A percentile compares a stretch with the other conserved stretches of the same genome.
Evolutionary conservation across 2,888 invertebrate species (phyloP).

Genomic region (Lepidocyrtinus sp.): DNA sequence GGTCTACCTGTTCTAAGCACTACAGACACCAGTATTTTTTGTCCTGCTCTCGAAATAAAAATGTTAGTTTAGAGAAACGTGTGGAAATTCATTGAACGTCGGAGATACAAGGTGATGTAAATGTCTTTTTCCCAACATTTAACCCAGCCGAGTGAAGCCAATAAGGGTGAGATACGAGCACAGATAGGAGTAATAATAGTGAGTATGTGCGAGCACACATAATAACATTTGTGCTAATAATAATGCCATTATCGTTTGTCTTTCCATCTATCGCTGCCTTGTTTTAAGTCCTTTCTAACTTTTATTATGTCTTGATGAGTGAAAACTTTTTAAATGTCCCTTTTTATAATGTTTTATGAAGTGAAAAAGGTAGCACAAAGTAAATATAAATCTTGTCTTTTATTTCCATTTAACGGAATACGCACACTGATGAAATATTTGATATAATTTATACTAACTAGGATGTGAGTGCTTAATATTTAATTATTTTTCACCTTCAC

Average conservation of each 20-base stretch:
- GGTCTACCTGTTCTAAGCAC: background rate
- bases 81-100: slow-evolving; percentile 1
- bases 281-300: slow-evolving; percentile 9
- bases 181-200: slow-evolving; percentile 42
- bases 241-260: slow-evolving; percentile 61
- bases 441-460: too few species aligned
- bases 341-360: background rate
- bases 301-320: slow-evolving; percentile 41
- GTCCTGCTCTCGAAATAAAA: slow-evolving; percentile 6
- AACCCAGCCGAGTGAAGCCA: slow-evolving; percentile 3
- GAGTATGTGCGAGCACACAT: slow-evolving; percentile 53
- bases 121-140: slow-evolving; percentile 6
- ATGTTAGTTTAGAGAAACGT: background rate
- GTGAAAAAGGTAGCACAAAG: slow-evolving; percentile 3
- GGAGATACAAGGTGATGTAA: background rate
- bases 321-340: slow-evolving; percentile 10
- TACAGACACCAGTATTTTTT: too few species aligned
- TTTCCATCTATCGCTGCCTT: slow-evolving; percentile 45
- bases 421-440: too few species aligned
- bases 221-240: slow-evolving; percentile 44
- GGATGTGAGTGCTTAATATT: too few species aligned
- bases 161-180: slow-evolving; percentile 20
- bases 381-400: background rate
- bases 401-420: slow-evolving; percentile 1
- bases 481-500: too few species aligned